Evolutionary conservation across 2,888 invertebrate genomes (phyloP).

Genomic region (Patella ulyssiponensis): DNA sequence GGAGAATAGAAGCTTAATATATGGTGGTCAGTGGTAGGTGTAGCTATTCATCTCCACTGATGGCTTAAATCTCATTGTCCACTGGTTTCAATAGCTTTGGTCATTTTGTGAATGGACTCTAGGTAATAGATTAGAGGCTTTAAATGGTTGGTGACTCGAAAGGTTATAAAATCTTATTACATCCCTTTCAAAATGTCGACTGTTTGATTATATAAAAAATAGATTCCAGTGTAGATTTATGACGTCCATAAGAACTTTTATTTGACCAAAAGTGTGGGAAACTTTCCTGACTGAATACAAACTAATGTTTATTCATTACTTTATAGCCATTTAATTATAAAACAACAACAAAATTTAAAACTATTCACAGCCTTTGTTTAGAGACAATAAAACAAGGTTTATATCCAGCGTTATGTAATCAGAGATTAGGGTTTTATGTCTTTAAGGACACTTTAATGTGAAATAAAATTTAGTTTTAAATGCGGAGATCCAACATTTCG

Average conservation of each 20-base stretch:
- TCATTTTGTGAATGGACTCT: background rate
- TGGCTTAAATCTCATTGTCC: background rate
- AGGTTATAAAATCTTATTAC: too few relatives aligned
- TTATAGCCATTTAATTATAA: constrained; percentile 3
- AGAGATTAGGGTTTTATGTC: too few relatives aligned
- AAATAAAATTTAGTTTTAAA: too few relatives aligned
- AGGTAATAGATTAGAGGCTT: background rate
- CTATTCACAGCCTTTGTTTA: too few relatives aligned
- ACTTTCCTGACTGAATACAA: background rate
- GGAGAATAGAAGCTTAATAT: background rate
- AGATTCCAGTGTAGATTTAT: constrained; percentile 1
- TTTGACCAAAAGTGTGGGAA: background rate
- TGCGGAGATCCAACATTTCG: too few relatives aligned
- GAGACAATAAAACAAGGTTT: too few relatives aligned
- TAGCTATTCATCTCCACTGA: too few relatives aligned
- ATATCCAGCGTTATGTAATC: too few relatives aligned
- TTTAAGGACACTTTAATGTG: too few relatives aligned
- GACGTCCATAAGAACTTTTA: background rate
- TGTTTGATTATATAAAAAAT: constrained; percentile 6
- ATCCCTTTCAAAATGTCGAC: background rate
- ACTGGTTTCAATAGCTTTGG: constrained; percentile 4
- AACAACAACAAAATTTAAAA: background rate
- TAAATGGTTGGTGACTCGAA: too few relatives aligned
- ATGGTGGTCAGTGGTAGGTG: background rate
- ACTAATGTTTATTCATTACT: constrained; percentile 12